A percentile compares a stretch with the other conserved stretches of the same genome.
Conservation (phyloP, 2,797 vertebrate genomes). For the Thaleichthys pacificus region DNA sequence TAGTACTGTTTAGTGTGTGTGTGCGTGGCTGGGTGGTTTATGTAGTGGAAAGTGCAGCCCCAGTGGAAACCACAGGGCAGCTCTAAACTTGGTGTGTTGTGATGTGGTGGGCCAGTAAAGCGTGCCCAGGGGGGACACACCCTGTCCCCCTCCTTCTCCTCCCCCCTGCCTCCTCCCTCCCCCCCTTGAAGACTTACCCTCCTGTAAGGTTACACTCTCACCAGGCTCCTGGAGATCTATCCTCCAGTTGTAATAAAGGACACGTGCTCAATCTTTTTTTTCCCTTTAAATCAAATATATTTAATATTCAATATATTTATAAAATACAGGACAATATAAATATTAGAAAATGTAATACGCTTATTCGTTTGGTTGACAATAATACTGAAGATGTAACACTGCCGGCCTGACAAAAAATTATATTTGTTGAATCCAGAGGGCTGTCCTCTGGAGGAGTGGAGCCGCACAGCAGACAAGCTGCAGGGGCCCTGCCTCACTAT, state of each 20-base stretch:
- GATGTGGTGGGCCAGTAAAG: slow-evolving; percentile 42
- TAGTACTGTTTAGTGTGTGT: neutral
- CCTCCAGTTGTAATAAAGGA: too few species aligned
- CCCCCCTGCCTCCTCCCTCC: neutral
- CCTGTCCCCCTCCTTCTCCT: slow-evolving; percentile 30
- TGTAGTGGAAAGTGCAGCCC: slow-evolving; percentile 57
- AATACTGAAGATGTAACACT: slow-evolving; percentile 58
- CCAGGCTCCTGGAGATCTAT: too few species aligned
- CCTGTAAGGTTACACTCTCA: too few species aligned
- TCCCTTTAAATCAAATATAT: slow-evolving; percentile 57
- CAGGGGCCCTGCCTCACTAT: too few species aligned
- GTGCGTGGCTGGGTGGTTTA: neutral
- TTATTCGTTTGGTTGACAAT: slow-evolving; percentile 29
- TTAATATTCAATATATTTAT: slow-evolving; percentile 68
- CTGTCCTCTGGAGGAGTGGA: slow-evolving; percentile 11
- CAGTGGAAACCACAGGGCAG: slow-evolving; percentile 62
- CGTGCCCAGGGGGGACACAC: slow-evolving; percentile 52
- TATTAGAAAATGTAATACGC: slow-evolving; percentile 63
- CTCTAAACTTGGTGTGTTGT: slow-evolving; percentile 60
- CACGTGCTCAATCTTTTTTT: neutral
- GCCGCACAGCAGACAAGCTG: too few species aligned
- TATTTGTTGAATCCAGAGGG: slow-evolving; percentile 20
- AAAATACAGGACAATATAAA: slow-evolving; percentile 67
- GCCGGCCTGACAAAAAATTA: slow-evolving; percentile 45
- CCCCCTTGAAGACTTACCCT: neutral